Percentiles rank a stretch among this genome's conserved stretches.
Evolutionary conservation across 2,113 vertebrate species (phyloP).

Genomic region (Garra rufa): DNA sequence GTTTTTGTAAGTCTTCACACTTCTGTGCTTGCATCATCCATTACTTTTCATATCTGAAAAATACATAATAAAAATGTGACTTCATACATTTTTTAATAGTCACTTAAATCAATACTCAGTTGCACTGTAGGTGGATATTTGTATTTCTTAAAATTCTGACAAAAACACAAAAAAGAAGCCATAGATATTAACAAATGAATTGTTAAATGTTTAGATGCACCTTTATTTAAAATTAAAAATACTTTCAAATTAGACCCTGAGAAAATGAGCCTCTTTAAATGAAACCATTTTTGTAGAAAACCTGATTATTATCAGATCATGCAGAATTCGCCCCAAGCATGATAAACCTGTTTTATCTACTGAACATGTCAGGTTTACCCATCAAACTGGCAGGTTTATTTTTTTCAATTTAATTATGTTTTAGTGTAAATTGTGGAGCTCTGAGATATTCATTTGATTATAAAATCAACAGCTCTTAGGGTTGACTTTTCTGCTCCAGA

Average conservation of each 20-base stretch:
- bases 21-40: not conserved
- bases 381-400: not conserved
- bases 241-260: not conserved
- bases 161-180: too few relatives aligned
- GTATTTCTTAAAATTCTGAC: not conserved
- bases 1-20: not conserved
- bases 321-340: conserved; percentile 69
- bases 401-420: not conserved
- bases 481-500: not conserved
- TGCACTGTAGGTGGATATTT: not conserved
- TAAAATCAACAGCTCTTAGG: not conserved
- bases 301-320: conserved; percentile 52
- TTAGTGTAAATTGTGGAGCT: not conserved
- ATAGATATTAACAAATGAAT: not conserved
- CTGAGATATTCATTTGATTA: not conserved
- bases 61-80: not conserved
- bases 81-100: not conserved
- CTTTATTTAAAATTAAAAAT: not conserved
- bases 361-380: not conserved
- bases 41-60: not conserved
- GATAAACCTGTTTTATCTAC: conserved; percentile 76
- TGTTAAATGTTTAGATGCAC: not conserved
- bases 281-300: too few relatives aligned
- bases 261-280: too few relatives aligned
- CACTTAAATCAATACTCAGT: not conserved